These are phyloP conservation scores for Sciurus niger DNA, from an alignment of 2,113 vertebrate species.

Conservation along the genomic window DNA sequence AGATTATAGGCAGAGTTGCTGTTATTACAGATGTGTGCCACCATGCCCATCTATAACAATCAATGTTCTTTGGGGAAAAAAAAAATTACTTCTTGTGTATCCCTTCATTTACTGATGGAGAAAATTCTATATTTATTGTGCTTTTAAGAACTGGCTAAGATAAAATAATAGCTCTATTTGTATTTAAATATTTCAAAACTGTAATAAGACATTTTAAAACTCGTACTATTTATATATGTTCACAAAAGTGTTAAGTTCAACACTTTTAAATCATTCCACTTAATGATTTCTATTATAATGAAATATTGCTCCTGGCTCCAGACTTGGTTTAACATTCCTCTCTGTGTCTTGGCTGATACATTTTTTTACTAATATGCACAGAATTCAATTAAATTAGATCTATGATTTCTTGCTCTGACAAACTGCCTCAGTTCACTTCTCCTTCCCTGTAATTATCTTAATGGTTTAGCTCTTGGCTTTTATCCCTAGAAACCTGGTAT, in stretches of 20 bases:
- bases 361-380: constrained; percentile 76
- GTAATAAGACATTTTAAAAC: constrained; percentile 3
- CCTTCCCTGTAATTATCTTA: constrained; percentile 75
- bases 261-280: constrained; percentile 43
- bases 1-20: too few species aligned
- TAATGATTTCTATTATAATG: constrained; percentile 59
- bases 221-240: constrained; percentile 47
- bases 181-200: constrained; percentile 41
- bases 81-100: neutral
- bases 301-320: constrained; percentile 20
- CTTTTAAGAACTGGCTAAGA: neutral
- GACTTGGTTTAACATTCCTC: constrained; percentile 63
- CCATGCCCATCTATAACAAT: neutral
- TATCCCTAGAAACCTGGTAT: constrained; percentile 58
- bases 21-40: too few species aligned
- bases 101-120: neutral
- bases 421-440: constrained; percentile 69
- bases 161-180: neutral
- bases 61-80: neutral
- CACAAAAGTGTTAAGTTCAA: constrained; percentile 63
- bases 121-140: neutral
- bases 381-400: constrained; percentile 77
- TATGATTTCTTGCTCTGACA: constrained; percentile 67
- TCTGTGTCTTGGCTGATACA: constrained; percentile 47
- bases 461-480: constrained; percentile 67